phyloP scores from a whole-genome alignment of 2,113 vertebrate genomes.

The Phrynosoma platyrhinos region DNA sequence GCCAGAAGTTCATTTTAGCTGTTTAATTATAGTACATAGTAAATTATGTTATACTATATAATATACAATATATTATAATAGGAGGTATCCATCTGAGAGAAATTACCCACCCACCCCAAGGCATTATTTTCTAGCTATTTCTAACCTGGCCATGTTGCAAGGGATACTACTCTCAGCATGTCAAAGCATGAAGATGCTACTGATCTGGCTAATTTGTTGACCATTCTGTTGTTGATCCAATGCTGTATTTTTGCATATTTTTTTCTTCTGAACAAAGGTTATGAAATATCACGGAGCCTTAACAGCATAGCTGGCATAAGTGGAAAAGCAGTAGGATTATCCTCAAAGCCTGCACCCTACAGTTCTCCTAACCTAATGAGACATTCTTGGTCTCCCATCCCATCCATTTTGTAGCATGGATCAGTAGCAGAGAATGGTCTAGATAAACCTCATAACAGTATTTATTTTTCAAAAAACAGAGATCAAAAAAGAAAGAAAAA shows the following conservation, averaged over 20 bases:
- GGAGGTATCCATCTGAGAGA: constrained; percentile 47
- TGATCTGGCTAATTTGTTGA: constrained; percentile 74
- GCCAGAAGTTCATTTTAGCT: not conserved
- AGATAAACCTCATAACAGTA: constrained; percentile 23
- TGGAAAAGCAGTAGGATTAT: constrained; percentile 85
- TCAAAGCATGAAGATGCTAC: constrained; percentile 80
- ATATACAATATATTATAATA: not conserved
- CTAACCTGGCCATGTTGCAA: constrained; percentile 69
- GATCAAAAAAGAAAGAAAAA: not conserved
- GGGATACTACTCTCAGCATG: constrained; percentile 80
- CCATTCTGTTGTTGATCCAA: constrained; percentile 83
- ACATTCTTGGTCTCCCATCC: constrained; percentile 89
- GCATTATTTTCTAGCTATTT: constrained; percentile 38
- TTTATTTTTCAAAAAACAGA: not conserved
- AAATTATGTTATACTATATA: not conserved
- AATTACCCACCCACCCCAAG: constrained; percentile 46
- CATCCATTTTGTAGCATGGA: constrained; percentile 89
- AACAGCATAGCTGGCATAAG: constrained; percentile 88
- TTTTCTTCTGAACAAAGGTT: constrained; percentile 89
- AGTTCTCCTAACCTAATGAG: constrained; percentile 89
- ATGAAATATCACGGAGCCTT: constrained; percentile 90
- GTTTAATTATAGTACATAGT: not conserved
- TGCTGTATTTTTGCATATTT: constrained; percentile 79
- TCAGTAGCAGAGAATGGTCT: constrained; percentile 78
- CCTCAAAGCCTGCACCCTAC: constrained; percentile 88